Percentiles rank a stretch among this genome's conserved stretches.
Evolutionary conservation across 2,797 vertebrate genomes (phyloP).

Genomic region (Meriones psammophilus): DNA sequence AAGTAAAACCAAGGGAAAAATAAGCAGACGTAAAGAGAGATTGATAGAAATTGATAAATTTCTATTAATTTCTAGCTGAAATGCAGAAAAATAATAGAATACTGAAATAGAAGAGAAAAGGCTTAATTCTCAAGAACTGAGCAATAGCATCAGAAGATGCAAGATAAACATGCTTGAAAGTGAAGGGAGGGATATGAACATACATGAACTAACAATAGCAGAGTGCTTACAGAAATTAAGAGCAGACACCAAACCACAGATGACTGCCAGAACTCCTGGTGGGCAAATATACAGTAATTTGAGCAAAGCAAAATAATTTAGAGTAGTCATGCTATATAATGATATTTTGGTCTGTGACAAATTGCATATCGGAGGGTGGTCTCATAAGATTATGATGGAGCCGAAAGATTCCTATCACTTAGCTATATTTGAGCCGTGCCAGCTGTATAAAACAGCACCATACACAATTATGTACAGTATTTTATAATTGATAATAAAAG

Average conservation of each 20-base stretch:
- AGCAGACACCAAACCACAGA: background rate
- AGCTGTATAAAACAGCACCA: background rate
- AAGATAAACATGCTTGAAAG: background rate
- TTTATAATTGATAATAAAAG: background rate
- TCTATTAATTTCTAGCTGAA: background rate
- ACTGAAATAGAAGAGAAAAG: background rate
- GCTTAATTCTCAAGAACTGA: background rate
- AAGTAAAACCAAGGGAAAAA: background rate
- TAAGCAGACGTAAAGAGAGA: background rate
- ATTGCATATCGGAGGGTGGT: background rate
- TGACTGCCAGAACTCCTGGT: background rate
- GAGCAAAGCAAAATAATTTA: background rate
- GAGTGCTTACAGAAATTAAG: slow-evolving; percentile 24
- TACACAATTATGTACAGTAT: background rate
- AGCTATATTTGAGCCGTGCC: background rate
- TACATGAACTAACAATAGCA: background rate
- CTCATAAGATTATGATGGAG: background rate
- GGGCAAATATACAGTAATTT: background rate
- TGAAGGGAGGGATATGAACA: background rate
- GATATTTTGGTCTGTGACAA: background rate
- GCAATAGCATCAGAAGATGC: background rate
- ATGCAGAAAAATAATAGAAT: background rate
- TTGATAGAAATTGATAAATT: background rate
- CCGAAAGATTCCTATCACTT: background rate
- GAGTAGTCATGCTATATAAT: background rate